These are phyloP conservation scores for Oreochromis tanganicae DNA, from an alignment of 2,113 vertebrate genomes.

Conservation along the genomic window DNA sequence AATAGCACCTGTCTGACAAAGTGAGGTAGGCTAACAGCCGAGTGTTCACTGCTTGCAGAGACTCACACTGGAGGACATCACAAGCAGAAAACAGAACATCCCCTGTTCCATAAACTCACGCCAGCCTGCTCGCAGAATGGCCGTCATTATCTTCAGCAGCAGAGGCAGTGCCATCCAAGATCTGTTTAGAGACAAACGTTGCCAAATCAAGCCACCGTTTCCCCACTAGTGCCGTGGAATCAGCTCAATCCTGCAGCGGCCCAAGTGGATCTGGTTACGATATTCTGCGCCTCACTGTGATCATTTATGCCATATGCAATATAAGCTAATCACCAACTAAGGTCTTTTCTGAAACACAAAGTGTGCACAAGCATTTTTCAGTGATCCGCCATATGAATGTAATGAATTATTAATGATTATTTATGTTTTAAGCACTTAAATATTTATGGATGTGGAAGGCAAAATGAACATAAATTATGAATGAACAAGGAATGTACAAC, in stretches of 20 bases:
- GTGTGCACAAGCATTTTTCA: neutral
- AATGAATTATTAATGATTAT: conserved; percentile 14
- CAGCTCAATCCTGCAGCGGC: neutral
- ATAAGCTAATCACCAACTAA: neutral
- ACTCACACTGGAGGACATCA: neutral
- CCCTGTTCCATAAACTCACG: neutral
- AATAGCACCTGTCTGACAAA: neutral
- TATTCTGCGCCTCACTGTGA: neutral
- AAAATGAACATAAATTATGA: conserved; percentile 10
- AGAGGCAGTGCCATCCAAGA: neutral
- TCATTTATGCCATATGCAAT: neutral
- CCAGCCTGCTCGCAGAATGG: neutral
- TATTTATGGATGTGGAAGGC: conserved; percentile 16
- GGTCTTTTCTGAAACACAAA: neutral
- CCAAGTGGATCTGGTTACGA: neutral
- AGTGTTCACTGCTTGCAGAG: neutral
- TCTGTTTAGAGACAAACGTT: neutral
- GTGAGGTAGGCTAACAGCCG: neutral
- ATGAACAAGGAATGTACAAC: neutral
- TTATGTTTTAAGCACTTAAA: conserved; percentile 21
- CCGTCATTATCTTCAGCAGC: neutral
- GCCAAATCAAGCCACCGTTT: neutral
- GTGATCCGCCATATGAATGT: neutral
- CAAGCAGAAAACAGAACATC: neutral
- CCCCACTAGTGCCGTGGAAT: neutral